Evolutionary conservation across 2,888 invertebrate species (phyloP), one percentile per base, ranked within the genome.

Genomic region (Ennomos quercinarius): DNA sequence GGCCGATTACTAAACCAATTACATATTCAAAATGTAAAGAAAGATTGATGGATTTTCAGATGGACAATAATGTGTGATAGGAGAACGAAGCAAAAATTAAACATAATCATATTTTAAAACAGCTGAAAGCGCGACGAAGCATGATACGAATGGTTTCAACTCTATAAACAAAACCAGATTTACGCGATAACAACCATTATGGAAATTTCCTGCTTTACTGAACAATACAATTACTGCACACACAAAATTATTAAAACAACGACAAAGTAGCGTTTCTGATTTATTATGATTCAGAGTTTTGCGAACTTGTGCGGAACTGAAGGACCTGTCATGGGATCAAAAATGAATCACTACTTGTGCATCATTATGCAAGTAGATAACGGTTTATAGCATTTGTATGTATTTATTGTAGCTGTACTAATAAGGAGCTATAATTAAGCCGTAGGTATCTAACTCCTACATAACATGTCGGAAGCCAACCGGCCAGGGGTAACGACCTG

Each of bases 181-280:
- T 17, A 35, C 12, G 39, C 49, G 56, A 56, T 49, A 17, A 27
- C 1, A 39, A 55, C 41, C 47, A 10, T 45, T 53, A 41, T 50
- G 56, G 27, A 49, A 45, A 50, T 40, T 52, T 47, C 51, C 51
- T 41, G 56, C 10, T 27, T 27, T 27, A 17, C 11, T 12, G 9
- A 41, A 40, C 40, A 54, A 54, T 46, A 47, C 46, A 52, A 44
- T 51, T 27, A 40, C 17, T 38, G 37, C 12, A 17, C 10, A 44
- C 39, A 17, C 6, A 53, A 36, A 38, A 42, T 45, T 47, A 43
- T 10, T n/a, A 39, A 27, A 39, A 17, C 38, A 12, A 41, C 27
- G 10, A 35, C 17, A 38, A n/a, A 9, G 6, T 8, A 34, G 17
- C 37, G 13, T 9, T 39, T 47, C 46, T 49, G 44, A 55, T 55